Base-by-base conservation (phyloP, 2,888 invertebrate species). In the Crematogaster levior region DNA sequence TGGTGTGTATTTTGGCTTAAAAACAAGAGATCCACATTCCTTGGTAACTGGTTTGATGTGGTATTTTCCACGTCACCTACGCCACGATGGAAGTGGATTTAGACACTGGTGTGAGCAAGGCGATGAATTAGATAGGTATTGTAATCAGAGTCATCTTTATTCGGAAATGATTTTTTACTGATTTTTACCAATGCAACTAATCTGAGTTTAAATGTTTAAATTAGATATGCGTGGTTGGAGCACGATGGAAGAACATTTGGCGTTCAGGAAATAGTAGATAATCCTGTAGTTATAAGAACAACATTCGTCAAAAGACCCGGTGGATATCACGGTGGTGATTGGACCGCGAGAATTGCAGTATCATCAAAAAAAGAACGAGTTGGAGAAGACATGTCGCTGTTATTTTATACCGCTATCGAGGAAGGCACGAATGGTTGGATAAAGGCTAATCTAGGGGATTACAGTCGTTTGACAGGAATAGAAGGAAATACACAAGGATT, bases 11-110 rank as follows among this genome's bases (percentile, higher is more conserved):
- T 97, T 99, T 94, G 99, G 99, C 0, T 95, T 99, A 93, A 98
- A 98, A 95, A 98, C 98, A 0, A 95, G 99, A 75, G 98, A 98
- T 93, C 98, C 98, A 0, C 95, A 97, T 77, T 99, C 99, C 0
- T 96, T 99, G 0, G 97, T 99, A 0, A 97, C 98, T 91, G 99
- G 99, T 0, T 95, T 99, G 30, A 99, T 99, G 99, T 99, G 99
- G 99, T 98, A 99, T 93, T 97, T 97, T 86, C 97, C 97, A 0
- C 95, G 96, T 2, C 95, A 96, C 88, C 92, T 97, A 37, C 95
- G 96, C 0, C 96, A 96, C 1, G 96, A 96, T 46, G 97, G 97
- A 86, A 97, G 97, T 86, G 98, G 98, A 0, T 94, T 86, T 92
- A 97, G 98, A 86, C 99, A 99, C 94, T 98, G 98, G 98, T 99